A percentile compares a stretch with the other conserved stretches of the same genome.
Evolutionary conservation across 1,140 invertebrate genomes (phyloP).

Genomic region (Megalopta genalis): DNA sequence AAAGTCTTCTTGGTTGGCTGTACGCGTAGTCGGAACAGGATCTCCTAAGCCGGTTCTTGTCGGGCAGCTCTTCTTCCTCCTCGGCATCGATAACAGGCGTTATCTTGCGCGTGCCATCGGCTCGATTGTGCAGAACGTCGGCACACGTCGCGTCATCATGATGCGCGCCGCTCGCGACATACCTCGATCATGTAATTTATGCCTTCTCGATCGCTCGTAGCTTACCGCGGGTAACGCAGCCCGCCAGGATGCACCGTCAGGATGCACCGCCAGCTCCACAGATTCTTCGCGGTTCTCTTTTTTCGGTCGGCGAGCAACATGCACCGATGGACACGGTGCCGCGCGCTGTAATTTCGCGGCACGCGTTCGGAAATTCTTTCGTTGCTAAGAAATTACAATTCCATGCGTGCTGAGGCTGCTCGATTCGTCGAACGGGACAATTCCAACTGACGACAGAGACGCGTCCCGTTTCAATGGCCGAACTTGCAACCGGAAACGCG

Average conservation of each 20-base stretch:
- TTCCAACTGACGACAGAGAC: neutral
- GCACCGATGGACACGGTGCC: neutral
- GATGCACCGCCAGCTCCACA: neutral
- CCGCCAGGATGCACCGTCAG: too few species aligned
- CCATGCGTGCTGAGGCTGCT: neutral
- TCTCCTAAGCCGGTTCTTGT: too few species aligned
- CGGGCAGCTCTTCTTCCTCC: neutral
- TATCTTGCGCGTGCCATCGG: slow-evolving; percentile 61
- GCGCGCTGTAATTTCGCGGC: neutral
- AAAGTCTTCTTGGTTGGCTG: too few species aligned
- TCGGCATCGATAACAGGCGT: neutral
- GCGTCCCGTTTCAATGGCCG: too few species aligned
- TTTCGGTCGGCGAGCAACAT: slow-evolving; percentile 13
- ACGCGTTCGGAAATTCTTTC: neutral
- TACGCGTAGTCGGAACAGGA: too few species aligned
- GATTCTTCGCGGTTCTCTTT: neutral
- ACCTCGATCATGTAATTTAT: slow-evolving; percentile 54
- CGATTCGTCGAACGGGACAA: neutral
- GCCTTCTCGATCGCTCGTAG: slow-evolving; percentile 13
- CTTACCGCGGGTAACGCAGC: neutral
- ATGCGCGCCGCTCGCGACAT: slow-evolving; percentile 17
- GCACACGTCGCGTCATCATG: slow-evolving; percentile 38
- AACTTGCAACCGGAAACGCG: too few species aligned
- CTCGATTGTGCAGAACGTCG: slow-evolving; percentile 60
- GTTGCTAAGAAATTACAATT: neutral